phyloP scores from a whole-genome alignment of 2,888 invertebrate species.

The Encarsia formosa region DNA sequence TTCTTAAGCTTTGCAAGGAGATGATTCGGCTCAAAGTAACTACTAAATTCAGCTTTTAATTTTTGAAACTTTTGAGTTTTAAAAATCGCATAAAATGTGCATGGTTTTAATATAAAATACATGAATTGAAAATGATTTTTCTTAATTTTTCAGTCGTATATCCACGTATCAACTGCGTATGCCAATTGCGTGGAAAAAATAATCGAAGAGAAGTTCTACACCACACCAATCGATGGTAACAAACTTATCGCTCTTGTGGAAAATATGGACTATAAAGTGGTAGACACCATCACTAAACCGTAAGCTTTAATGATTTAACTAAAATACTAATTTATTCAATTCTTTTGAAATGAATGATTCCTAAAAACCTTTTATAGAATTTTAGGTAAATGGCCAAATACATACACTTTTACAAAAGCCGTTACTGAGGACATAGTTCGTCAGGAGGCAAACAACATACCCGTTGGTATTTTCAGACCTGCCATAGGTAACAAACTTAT shows the following conservation, averaged over 20 bases:
- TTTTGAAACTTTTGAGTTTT: not conserved
- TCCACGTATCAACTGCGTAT: constrained; percentile 80
- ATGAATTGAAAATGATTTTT: not conserved
- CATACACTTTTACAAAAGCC: constrained; percentile 70
- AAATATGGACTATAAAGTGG: constrained; percentile 53
- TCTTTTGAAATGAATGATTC: not conserved
- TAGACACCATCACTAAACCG: constrained; percentile 56
- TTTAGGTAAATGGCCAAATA: constrained; percentile 57
- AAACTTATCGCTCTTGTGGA: constrained; percentile 55
- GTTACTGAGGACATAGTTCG: constrained; percentile 63
- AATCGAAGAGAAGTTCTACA: constrained; percentile 52
- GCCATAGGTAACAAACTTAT: no score
- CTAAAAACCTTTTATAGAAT: not conserved
- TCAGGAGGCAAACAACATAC: constrained; percentile 57
- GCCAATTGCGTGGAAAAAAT: constrained; percentile 60
- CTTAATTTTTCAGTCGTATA: constrained; percentile 55
- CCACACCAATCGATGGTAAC: constrained; percentile 46
- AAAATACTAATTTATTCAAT: not conserved
- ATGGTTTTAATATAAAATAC: not conserved
- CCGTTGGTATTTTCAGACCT: constrained; percentile 65
- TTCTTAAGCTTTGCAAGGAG: constrained; percentile 67
- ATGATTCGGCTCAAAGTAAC: constrained; percentile 69
- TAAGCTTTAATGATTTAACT: constrained; percentile 36
- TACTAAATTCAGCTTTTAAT: constrained; percentile 1
- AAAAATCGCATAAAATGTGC: not conserved